Percentiles rank a stretch among this genome's conserved stretches.
Evolutionary conservation across 92 coral and sea anemone species (phyloP).

Genomic region (Montipora capitata): DNA sequence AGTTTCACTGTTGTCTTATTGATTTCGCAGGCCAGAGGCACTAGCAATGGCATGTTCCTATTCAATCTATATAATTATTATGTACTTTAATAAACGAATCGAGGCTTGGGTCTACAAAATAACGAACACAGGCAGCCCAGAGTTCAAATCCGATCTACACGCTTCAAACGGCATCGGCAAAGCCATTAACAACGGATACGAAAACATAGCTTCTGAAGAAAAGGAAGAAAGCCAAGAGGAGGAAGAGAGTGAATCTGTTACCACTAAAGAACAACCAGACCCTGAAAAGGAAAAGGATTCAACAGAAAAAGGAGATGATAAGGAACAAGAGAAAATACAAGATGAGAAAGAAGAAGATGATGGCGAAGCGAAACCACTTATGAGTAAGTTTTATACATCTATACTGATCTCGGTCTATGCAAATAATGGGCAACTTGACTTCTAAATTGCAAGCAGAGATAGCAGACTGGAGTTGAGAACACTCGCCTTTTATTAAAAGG

Average conservation of each 20-base stretch:
- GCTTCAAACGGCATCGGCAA: constrained; percentile 56
- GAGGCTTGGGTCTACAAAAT: constrained; percentile 90
- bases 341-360: too few relatives aligned
- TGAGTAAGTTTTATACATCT: too few relatives aligned
- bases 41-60: constrained; percentile 96
- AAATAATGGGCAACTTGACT: too few relatives aligned
- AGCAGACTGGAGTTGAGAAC: too few relatives aligned
- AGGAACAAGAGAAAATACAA: too few relatives aligned
- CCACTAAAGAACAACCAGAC: neutral
- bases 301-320: neutral
- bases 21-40: constrained; percentile 91
- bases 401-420: too few relatives aligned
- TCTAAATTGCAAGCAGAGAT: too few relatives aligned
- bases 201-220: constrained; percentile 6
- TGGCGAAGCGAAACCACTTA: neutral
- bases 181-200: constrained; percentile 26
- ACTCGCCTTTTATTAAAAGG: too few relatives aligned
- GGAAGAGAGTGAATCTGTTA: neutral
- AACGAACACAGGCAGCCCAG: constrained; percentile 90
- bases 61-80: constrained; percentile 92
- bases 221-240: neutral
- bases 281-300: neutral
- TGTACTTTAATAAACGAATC: constrained; percentile 95
- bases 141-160: constrained; percentile 90
- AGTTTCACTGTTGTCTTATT: too few relatives aligned